Base-by-base conservation (phyloP, 2,113 vertebrate species). In the Enhydra lutris region DNA sequence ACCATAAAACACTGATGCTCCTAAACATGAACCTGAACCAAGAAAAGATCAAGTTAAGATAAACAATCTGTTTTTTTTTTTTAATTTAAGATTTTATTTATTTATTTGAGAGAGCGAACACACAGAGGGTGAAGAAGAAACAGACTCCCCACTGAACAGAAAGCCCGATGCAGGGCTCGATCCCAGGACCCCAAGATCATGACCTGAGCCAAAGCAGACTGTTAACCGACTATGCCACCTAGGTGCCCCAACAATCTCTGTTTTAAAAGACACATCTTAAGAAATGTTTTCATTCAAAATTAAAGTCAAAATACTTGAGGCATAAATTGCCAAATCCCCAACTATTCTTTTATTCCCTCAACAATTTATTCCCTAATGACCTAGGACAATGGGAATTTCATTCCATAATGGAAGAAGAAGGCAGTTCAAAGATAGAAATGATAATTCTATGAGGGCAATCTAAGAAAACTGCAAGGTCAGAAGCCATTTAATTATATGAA, bases 341-440 rank as follows among this genome's bases (percentile, higher is more conserved):
- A 95, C 18, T 74, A 29, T 73, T 81, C 78, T 94, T 87, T 94
- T 67, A 65, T 36, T n/a, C 5, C 65, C 15, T 3, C 79, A 83
- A 87, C 26, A 42, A 55, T 74, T 91, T 94, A 65, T 80, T 92
- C 55, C 71, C 20, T 24, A 45, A 81, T 63, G 63, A 81, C 36
- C 21, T 81, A 57, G 7, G 65, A 18, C 39, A 94, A 74, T 26
- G 91, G 69, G 93, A 84, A 80, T 91, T 88, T 97, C 85, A 96
- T 18, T 71, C 71, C 90, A 88, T 85, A 57, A 88, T 47, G 55
- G 39, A 80, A 67, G 1, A 93, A 81, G 29, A 74, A 39, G 65
- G 23, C 52, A 23, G 20, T 57, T 45, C 50, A 84, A 83, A 85
- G 71, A 78, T 1, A 65, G 61, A 95, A 96, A 88, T 3, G 26